A percentile compares a stretch with the other conserved stretches of the same genome.
Evolutionary conservation across 2,113 vertebrate genomes (phyloP).

Genomic region (Arizona elegans): DNA sequence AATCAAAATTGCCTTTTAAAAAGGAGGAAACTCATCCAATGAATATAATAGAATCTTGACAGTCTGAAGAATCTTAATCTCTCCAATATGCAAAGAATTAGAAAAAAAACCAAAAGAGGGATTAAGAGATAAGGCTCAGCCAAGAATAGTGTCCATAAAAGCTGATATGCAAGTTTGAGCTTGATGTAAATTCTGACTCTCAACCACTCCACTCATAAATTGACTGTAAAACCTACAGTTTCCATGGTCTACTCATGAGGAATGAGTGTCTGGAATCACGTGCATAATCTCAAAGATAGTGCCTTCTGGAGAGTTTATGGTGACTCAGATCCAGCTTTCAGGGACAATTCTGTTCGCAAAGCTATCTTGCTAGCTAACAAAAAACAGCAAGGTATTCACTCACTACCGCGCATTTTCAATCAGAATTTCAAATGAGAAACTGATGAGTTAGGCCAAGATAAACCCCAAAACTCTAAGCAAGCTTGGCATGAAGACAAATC

Average conservation of each 20-base stretch:
- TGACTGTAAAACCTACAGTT: background rate
- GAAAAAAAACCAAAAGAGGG: background rate
- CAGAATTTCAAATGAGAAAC: background rate
- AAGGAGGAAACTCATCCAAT: background rate
- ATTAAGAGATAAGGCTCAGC: background rate
- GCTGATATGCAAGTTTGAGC: background rate
- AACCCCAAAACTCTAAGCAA: background rate
- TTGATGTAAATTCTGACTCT: background rate
- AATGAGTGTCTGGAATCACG: background rate
- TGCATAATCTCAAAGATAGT: background rate
- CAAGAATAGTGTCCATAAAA: background rate
- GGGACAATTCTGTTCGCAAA: background rate
- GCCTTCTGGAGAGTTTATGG: background rate
- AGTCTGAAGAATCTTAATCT: background rate
- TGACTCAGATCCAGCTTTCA: background rate
- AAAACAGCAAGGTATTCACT: background rate
- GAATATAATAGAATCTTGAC: background rate
- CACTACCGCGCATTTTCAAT: background rate
- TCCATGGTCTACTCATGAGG: background rate
- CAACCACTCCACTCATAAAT: background rate
- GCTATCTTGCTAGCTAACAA: background rate
- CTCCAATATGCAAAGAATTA: background rate
- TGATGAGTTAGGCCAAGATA: background rate
- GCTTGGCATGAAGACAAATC: background rate
- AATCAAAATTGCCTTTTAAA: background rate